phyloP scores from a whole-genome alignment of 1,140 invertebrate genomes.

The Caenorhabditis tropicalis region DNA sequence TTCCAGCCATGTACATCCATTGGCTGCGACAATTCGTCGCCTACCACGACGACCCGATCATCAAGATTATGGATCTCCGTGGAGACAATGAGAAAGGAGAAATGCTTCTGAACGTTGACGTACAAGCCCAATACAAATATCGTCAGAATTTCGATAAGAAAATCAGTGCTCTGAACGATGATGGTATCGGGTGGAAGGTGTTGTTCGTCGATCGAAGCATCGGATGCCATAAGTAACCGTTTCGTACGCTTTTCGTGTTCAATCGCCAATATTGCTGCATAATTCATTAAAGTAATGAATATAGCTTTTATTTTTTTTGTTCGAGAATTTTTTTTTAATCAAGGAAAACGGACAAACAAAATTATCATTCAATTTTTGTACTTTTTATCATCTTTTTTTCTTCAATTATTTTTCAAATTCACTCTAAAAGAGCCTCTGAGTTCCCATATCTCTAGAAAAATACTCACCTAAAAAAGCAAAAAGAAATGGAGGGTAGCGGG shows the following conservation, averaged over 20 bases:
- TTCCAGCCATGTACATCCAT: neutral
- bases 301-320: neutral
- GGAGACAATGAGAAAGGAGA: neutral
- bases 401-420: too few relatives aligned
- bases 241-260: too few relatives aligned
- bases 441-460: too few relatives aligned
- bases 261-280: too few relatives aligned
- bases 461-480: too few relatives aligned
- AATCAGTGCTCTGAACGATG: neutral
- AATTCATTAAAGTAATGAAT: too few relatives aligned
- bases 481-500: too few relatives aligned
- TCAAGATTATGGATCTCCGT: neutral
- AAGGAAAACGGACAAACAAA: too few relatives aligned
- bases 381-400: too few relatives aligned
- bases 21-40: conserved; percentile 3
- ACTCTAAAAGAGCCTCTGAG: too few relatives aligned
- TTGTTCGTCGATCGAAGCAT: neutral
- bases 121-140: neutral
- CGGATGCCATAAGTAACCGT: too few relatives aligned
- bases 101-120: neutral
- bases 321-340: neutral
- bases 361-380: too few relatives aligned
- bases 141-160: neutral
- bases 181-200: neutral
- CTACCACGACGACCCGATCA: neutral